These are phyloP conservation scores for Gasterosteus aculeatus DNA, from an alignment of 2,113 vertebrate species.

Conservation along the genomic window DNA sequence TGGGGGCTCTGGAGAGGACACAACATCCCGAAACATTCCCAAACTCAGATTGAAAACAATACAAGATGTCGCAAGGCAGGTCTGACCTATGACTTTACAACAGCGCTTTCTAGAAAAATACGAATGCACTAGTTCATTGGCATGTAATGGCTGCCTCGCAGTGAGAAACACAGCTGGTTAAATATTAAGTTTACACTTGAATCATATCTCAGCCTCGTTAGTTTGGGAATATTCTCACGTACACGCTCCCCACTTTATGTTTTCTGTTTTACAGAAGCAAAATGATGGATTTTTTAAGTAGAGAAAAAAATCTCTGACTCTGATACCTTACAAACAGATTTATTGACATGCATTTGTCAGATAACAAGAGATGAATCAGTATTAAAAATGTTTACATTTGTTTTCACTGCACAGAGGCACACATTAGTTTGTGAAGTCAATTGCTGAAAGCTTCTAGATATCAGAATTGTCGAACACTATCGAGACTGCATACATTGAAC, in stretches of 20 bases:
- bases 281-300: background rate
- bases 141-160: background rate
- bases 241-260: background rate
- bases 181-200: background rate
- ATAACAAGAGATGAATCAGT: background rate
- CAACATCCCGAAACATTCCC: background rate
- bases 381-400: background rate
- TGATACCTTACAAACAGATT: too few relatives aligned
- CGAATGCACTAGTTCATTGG: background rate
- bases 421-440: background rate
- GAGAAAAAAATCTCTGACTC: too few relatives aligned
- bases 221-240: background rate
- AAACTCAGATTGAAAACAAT: background rate
- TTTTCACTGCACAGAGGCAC: background rate
- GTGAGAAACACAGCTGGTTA: background rate
- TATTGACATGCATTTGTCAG: background rate
- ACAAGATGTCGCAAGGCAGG: background rate
- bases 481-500: background rate
- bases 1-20: too few relatives aligned
- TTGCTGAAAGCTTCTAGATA: background rate
- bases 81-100: background rate
- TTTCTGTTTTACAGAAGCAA: background rate
- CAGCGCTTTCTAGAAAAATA: background rate
- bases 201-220: background rate
- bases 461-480: background rate